phyloP scores from a whole-genome alignment of 1,140 invertebrate genomes.

The Drosophila rhopaloa region DNA sequence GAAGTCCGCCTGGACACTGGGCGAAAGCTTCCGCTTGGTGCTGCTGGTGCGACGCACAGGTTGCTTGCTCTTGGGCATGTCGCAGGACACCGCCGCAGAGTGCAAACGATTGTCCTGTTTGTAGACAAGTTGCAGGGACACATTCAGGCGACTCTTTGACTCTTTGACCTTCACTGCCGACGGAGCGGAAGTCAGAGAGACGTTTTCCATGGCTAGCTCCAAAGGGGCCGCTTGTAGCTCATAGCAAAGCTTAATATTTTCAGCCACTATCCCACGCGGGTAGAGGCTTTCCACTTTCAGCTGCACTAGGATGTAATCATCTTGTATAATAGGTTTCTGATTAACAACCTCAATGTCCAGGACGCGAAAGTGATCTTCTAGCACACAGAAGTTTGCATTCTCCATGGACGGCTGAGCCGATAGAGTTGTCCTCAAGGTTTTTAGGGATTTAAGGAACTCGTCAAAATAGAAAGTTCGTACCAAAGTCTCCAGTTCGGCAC shows the following conservation, averaged over 20 bases:
- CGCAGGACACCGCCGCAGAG: conserved; percentile 88
- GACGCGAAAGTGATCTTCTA: conserved; percentile 83
- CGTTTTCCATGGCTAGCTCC: conserved; percentile 48
- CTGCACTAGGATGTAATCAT: conserved; percentile 86
- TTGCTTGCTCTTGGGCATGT: conserved; percentile 86
- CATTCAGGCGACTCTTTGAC: conserved; percentile 48
- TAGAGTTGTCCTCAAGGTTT: conserved; percentile 85
- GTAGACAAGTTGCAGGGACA: conserved; percentile 89
- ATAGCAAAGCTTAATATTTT: conserved; percentile 85
- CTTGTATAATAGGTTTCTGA: conserved; percentile 84
- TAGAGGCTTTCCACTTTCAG: conserved; percentile 87
- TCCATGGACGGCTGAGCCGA: conserved; percentile 83
- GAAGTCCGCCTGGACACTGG: conserved; percentile 88
- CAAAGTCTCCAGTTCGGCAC: conserved; percentile 89
- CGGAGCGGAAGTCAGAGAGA: conserved; percentile 6
- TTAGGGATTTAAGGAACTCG: conserved; percentile 90
- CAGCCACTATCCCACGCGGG: conserved; percentile 86
- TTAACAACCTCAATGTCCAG: conserved; percentile 68
- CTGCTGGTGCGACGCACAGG: conserved; percentile 79
- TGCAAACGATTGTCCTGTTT: conserved; percentile 92
- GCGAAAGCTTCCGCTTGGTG: conserved; percentile 85
- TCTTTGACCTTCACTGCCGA: conserved; percentile 42
- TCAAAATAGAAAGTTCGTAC: conserved; percentile 91
- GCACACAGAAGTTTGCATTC: conserved; percentile 76
- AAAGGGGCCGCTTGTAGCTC: conserved; percentile 82